Percentiles rank a stretch among this genome's conserved stretches.
These are phyloP conservation scores for Phyllotreta striolata DNA, from an alignment of 2,888 invertebrate genomes.

Conservation along the genomic window DNA sequence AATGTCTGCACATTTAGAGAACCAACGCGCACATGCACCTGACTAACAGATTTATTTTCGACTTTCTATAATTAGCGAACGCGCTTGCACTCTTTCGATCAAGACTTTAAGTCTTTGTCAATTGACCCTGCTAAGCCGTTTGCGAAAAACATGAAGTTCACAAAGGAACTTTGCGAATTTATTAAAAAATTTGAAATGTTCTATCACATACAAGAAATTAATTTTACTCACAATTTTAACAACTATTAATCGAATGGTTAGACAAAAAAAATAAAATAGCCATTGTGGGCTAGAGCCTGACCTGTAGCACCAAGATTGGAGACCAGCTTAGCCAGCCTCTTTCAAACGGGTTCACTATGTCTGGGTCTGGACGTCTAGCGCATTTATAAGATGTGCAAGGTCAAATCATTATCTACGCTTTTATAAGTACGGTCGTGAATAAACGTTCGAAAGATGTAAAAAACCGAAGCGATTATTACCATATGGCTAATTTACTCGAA, in stretches of 20 bases:
- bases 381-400: conserved; percentile 45
- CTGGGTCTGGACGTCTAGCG: conserved; percentile 48
- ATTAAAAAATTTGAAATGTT: too few relatives aligned
- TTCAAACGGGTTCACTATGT: conserved; percentile 52
- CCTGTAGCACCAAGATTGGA: conserved; percentile 26
- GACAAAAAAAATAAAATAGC: too few relatives aligned
- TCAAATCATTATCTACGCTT: conserved; percentile 34
- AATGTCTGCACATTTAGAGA: conserved; percentile 26
- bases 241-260: too few relatives aligned
- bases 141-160: conserved; percentile 12
- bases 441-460: not conserved
- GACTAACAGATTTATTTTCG: conserved; percentile 40
- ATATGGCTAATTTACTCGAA: too few relatives aligned
- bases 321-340: conserved; percentile 40
- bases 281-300: conserved; percentile 12
- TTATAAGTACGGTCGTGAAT: conserved; percentile 13
- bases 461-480: too few relatives aligned
- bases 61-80: conserved; percentile 37
- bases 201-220: too few relatives aligned
- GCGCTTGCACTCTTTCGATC: conserved; percentile 30
- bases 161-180: too few relatives aligned
- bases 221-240: too few relatives aligned
- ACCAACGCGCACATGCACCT: conserved; percentile 33
- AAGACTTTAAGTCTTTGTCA: conserved; percentile 39
- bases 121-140: conserved; percentile 39